Conservation (phyloP, 2,113 vertebrate species). For the Gambusia holbrooki region DNA sequence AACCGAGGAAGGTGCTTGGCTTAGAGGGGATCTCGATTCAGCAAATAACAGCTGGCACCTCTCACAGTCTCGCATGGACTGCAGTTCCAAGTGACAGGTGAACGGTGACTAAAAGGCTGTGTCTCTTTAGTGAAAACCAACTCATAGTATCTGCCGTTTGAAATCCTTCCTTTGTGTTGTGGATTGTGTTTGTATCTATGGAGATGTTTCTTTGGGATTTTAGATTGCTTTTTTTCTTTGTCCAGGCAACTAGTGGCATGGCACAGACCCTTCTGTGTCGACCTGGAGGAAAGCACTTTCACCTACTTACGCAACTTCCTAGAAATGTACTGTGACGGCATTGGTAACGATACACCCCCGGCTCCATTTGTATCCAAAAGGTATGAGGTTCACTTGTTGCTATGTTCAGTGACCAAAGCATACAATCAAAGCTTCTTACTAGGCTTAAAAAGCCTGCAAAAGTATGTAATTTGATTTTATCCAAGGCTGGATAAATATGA, state of each 20-base stretch:
- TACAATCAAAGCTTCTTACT: background rate
- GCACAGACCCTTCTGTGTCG: constrained; percentile 97
- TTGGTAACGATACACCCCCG: constrained; percentile 90
- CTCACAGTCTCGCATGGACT: constrained; percentile 97
- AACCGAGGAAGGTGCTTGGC: constrained; percentile 97
- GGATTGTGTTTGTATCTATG: background rate
- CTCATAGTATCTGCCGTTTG: background rate
- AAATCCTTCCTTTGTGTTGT: background rate
- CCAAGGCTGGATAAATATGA: background rate
- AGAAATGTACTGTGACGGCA: constrained; percentile 95
- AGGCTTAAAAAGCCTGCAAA: background rate
- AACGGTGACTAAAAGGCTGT: background rate
- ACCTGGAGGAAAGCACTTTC: constrained; percentile 98
- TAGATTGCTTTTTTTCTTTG: constrained; percentile 26
- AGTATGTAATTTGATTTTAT: background rate
- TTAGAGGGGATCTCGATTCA: constrained; percentile 95
- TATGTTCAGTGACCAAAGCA: background rate
- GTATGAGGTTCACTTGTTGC: constrained; percentile 68
- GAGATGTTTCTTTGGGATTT: background rate
- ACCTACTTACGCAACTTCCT: constrained; percentile 94
- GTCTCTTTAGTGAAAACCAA: background rate
- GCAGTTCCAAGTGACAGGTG: constrained; percentile 97
- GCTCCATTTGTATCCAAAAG: constrained; percentile 93
- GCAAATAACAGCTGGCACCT: constrained; percentile 96
- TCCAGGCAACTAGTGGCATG: constrained; percentile 94